These are phyloP conservation scores for Dysidea cf. avara DNA, from an alignment of 37 sponge, comb jelly and placozoan species.

Conservation along the genomic window DNA sequence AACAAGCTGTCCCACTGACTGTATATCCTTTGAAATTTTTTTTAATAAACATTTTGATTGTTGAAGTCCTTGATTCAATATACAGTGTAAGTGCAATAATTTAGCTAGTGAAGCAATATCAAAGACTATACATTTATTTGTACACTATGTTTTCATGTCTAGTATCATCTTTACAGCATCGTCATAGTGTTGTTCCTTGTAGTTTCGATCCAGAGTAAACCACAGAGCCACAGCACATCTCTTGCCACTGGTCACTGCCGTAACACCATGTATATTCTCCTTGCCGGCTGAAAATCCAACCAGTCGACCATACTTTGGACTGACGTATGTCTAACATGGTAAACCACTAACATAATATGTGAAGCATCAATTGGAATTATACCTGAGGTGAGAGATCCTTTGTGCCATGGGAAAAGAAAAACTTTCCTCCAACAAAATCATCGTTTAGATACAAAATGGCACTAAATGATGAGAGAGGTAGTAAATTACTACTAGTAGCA, in stretches of 20 bases:
- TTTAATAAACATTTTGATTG: no score
- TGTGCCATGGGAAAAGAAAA: constrained; percentile 85
- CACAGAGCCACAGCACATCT: constrained; percentile 94
- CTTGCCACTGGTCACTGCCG: constrained; percentile 70
- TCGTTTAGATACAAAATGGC: constrained; percentile 88
- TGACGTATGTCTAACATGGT: constrained; percentile 46
- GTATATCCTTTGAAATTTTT: no score
- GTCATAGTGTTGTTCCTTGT: constrained; percentile 59
- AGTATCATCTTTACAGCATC: constrained; percentile 42
- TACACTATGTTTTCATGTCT: no score
- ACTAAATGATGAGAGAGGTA: constrained; percentile 25
- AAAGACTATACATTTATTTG: no score
- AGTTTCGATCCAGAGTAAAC: constrained; percentile 81
- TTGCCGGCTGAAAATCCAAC: constrained; percentile 91
- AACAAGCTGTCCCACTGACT: no score
- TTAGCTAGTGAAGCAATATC: no score
- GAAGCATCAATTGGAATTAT: no score
- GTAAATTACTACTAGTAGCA: neutral
- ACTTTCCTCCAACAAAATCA: constrained; percentile 87
- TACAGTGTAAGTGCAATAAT: no score
- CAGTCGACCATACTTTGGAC: constrained; percentile 87
- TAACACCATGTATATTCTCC: constrained; percentile 92
- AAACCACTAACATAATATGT: no score
- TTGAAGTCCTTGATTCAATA: no score
- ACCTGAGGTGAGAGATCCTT: constrained; percentile 65